phyloP scores from a whole-genome alignment of 1,140 invertebrate genomes.

The Orius insidiosus region DNA sequence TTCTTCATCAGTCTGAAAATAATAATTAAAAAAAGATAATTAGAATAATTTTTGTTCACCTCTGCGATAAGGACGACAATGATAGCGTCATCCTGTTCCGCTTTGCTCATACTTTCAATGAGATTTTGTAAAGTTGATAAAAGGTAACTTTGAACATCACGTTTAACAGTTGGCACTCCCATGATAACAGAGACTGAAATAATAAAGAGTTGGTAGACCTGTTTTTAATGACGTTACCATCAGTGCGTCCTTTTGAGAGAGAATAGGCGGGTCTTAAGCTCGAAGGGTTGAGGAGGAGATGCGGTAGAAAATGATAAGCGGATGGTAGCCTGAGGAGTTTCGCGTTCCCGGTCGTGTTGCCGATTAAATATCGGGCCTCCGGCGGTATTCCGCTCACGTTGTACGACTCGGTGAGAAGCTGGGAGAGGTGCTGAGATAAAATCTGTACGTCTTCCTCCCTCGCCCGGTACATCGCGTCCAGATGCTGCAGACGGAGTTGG shows the following conservation, averaged over 20 bases:
- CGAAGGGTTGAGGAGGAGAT: conserved; percentile 59
- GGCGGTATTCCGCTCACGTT: conserved; percentile 7
- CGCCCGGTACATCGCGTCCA: conserved; percentile 50
- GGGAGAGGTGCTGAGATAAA: conserved; percentile 40
- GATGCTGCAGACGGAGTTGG: conserved; percentile 47
- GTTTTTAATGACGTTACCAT: conserved; percentile 28
- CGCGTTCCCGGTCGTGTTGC: conserved; percentile 25
- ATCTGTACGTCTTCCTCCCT: conserved; percentile 49
- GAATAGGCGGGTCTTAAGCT: conserved; percentile 63
- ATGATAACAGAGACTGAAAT: conserved; percentile 56
- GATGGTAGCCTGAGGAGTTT: conserved; percentile 44
- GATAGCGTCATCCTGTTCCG: conserved; percentile 60
- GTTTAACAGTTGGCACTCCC: conserved; percentile 74
- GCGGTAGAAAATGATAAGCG: conserved; percentile 73
- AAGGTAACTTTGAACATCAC: conserved; percentile 78
- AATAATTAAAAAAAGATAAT: conserved; percentile 19
- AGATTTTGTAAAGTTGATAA: conserved; percentile 75
- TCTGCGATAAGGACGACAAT: conserved; percentile 87
- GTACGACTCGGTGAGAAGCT: conserved; percentile 17
- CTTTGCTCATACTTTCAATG: conserved; percentile 55
- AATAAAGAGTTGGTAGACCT: conserved; percentile 1
- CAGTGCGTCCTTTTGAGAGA: conserved; percentile 51
- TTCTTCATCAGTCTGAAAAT: conserved; percentile 43
- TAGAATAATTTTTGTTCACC: conserved; percentile 26
- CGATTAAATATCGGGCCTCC: conserved; percentile 17